Percentiles rank a stretch among this genome's conserved stretches.
These are phyloP conservation scores for Cyrtonyx montezumae DNA, from an alignment of 2,113 vertebrate genomes.

Conservation along the genomic window DNA sequence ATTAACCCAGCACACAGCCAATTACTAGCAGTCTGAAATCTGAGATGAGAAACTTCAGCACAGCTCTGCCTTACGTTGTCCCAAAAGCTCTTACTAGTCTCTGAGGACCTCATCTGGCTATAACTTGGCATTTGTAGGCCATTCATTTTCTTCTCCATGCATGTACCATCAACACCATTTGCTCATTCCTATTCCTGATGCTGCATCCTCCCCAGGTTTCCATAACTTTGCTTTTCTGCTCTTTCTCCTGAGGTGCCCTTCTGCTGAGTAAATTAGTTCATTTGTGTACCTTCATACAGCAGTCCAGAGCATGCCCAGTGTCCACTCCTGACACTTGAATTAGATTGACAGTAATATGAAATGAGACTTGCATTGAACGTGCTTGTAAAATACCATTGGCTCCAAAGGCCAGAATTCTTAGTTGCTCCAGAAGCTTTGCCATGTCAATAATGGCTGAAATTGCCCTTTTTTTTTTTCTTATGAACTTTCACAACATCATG, in stretches of 20 bases:
- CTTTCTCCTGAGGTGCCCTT: not conserved
- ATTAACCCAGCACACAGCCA: not conserved
- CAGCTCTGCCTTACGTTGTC: not conserved
- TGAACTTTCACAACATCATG: fast-evolving
- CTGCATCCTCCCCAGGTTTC: not conserved
- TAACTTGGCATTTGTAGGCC: not conserved
- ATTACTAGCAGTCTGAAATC: not conserved
- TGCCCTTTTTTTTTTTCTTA: not conserved
- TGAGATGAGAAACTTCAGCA: not conserved
- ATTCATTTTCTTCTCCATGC: not conserved
- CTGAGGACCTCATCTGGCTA: conserved; percentile 32
- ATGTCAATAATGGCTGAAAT: not conserved
- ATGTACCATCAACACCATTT: not conserved
- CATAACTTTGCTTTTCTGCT: not conserved
- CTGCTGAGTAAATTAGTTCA: not conserved
- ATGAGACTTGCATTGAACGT: not conserved
- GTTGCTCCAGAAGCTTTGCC: not conserved
- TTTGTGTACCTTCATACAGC: not conserved
- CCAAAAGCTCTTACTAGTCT: not conserved
- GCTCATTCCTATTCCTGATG: not conserved
- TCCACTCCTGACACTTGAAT: not conserved
- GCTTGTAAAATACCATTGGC: not conserved
- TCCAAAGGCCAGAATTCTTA: not conserved
- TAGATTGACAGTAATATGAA: not conserved
- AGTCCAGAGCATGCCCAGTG: fast-evolving